Conservation (phyloP, 1,140 invertebrate species). For the Leptopilina boulardi region DNA sequence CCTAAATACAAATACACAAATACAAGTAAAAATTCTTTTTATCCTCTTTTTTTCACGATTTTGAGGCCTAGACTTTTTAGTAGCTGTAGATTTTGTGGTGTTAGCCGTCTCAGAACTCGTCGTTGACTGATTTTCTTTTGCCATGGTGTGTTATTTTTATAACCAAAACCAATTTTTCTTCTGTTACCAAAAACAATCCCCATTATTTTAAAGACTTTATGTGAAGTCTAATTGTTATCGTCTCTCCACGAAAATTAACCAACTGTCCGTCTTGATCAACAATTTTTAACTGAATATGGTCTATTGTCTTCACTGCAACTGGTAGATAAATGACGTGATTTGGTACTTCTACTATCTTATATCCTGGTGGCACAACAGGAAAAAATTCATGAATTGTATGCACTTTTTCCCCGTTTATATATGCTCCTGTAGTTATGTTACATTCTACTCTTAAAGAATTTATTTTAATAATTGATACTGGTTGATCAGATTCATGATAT, state of each 20-base stretch:
- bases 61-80: too few species aligned
- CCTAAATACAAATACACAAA: too few species aligned
- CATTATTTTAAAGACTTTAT: not conserved
- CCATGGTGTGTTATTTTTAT: slow-evolving; percentile 20
- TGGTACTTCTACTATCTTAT: slow-evolving; percentile 60
- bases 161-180: slow-evolving; percentile 23
- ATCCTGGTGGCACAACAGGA: slow-evolving; percentile 46
- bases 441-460: slow-evolving; percentile 12
- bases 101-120: too few species aligned
- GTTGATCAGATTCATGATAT: not conserved
- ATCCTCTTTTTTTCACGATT: too few species aligned
- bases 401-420: not conserved
- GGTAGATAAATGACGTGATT: slow-evolving; percentile 64
- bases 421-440: slow-evolving; percentile 10
- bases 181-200: not conserved
- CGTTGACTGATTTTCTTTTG: slow-evolving; percentile 12
- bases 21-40: too few species aligned
- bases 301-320: slow-evolving; percentile 52
- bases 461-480: slow-evolving; percentile 2
- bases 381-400: slow-evolving; percentile 20
- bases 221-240: slow-evolving; percentile 34
- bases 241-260: slow-evolving; percentile 54
- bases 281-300: slow-evolving; percentile 49
- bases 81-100: too few species aligned
- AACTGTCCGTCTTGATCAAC: slow-evolving; percentile 56